Conservation (phyloP, 2,113 vertebrate genomes). For the Oncorhynchus keta region DNA sequence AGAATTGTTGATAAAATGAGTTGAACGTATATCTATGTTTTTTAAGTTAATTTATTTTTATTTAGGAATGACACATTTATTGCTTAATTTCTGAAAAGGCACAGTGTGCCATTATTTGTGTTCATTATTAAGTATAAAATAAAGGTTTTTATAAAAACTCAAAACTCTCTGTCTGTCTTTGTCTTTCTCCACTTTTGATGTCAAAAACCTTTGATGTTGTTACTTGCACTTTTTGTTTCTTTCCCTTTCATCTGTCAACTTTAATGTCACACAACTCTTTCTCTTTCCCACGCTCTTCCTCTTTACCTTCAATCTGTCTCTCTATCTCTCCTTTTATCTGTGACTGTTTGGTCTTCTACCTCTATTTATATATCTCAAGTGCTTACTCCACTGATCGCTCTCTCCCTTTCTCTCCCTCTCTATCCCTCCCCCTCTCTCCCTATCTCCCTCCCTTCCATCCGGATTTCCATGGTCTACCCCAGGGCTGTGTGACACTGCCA, state of each 20-base stretch:
- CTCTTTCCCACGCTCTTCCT: slow-evolving; percentile 4
- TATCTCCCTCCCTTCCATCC: not conserved
- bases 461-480: not conserved
- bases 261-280: not conserved
- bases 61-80: too few relatives aligned
- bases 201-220: not conserved
- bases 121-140: too few relatives aligned
- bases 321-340: not conserved
- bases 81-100: too few relatives aligned
- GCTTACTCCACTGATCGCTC: not conserved
- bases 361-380: not conserved
- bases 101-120: too few relatives aligned
- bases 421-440: too few relatives aligned
- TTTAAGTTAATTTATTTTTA: too few relatives aligned
- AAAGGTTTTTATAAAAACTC: too few relatives aligned
- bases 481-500: too few relatives aligned
- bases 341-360: not conserved
- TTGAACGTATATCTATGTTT: too few relatives aligned
- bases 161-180: not conserved
- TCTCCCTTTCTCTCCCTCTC: too few relatives aligned
- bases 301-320: slow-evolving; percentile 1
- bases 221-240: slow-evolving; percentile 1
- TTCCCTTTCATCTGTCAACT: not conserved
- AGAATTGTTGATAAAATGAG: too few relatives aligned
- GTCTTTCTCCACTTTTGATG: too few relatives aligned